phyloP scores from a whole-genome alignment of 2,888 invertebrate genomes.

The Andricus quercusramuli region DNA sequence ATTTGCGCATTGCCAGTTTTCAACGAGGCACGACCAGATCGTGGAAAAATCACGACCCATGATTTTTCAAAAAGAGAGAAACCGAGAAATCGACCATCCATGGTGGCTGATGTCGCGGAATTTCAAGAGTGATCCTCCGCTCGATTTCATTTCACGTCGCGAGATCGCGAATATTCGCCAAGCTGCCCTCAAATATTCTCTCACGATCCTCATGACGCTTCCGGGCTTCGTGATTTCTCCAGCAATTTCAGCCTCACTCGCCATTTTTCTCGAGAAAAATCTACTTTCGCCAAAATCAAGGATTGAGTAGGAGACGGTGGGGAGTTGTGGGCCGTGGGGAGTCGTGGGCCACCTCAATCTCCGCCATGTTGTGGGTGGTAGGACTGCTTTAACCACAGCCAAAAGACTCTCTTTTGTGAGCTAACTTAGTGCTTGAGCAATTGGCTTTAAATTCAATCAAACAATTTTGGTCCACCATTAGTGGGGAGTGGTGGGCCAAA shows the following conservation, averaged over 20 bases:
- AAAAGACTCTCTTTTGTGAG: no score
- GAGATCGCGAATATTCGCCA: slow-evolving; percentile 19
- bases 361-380: no score
- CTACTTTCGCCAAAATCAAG: slow-evolving; percentile 26
- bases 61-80: slow-evolving; percentile 46
- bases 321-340: no score
- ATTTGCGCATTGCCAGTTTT: slow-evolving; percentile 44
- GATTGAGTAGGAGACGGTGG: no score
- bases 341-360: no score
- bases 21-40: slow-evolving; percentile 49
- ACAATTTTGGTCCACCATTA: no score
- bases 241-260: not conserved
- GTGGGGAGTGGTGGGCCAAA: no score
- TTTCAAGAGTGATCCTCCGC: slow-evolving; percentile 53
- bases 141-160: slow-evolving; percentile 55
- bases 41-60: slow-evolving; percentile 53
- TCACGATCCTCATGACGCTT: slow-evolving; percentile 55
- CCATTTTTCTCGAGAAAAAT: slow-evolving; percentile 10
- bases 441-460: no score
- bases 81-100: slow-evolving; percentile 21
- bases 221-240: slow-evolving; percentile 39
- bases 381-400: no score
- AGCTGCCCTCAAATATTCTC: slow-evolving; percentile 52
- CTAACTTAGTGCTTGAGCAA: no score
- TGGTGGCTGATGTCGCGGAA: slow-evolving; percentile 55